Percentiles rank a stretch among this genome's conserved stretches.
phyloP scores from a whole-genome alignment of 92 coral and sea anemone genomes.

The Porites divaricata region DNA sequence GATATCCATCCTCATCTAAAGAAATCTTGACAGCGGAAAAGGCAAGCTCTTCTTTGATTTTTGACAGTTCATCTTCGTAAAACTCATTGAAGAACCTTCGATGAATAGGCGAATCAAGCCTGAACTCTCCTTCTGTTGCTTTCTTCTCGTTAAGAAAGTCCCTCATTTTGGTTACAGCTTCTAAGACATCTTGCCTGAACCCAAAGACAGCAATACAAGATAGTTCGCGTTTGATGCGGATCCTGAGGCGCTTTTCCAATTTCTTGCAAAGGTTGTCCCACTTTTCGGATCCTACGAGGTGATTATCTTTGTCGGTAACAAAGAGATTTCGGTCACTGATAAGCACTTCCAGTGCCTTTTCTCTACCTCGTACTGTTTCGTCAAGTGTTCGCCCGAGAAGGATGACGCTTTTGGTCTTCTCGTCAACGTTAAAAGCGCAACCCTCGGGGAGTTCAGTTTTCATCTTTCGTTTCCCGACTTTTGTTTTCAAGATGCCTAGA shows the following conservation, averaged over 20 bases:
- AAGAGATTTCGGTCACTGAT: conserved; percentile 13
- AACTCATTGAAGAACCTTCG: conserved; percentile 24
- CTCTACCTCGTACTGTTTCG: conserved; percentile 7
- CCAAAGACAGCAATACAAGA: conserved; percentile 31
- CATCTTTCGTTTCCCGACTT: conserved; percentile 34
- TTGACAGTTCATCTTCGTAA: not conserved
- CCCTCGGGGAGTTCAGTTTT: conserved; percentile 12
- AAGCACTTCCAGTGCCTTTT: conserved; percentile 11
- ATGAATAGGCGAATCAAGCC: conserved; percentile 7
- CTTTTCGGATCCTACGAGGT: conserved; percentile 11
- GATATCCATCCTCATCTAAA: not conserved
- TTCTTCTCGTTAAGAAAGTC: conserved; percentile 38
- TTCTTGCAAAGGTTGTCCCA: conserved; percentile 35
- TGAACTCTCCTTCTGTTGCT: conserved; percentile 42
- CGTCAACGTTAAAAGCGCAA: conserved; percentile 40
- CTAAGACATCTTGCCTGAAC: conserved; percentile 27
- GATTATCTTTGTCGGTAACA: not conserved
- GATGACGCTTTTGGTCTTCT: conserved; percentile 14
- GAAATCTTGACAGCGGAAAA: conserved; percentile 30
- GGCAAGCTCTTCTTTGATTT: not conserved
- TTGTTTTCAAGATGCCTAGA: conserved; percentile 25
- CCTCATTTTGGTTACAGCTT: conserved; percentile 38
- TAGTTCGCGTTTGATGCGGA: conserved; percentile 33
- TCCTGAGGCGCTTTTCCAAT: conserved; percentile 28
- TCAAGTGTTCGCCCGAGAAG: conserved; percentile 7